Percentiles rank a stretch among this genome's conserved stretches.
phyloP scores from a whole-genome alignment of 2,113 vertebrate genomes.

The Ictalurus furcatus region DNA sequence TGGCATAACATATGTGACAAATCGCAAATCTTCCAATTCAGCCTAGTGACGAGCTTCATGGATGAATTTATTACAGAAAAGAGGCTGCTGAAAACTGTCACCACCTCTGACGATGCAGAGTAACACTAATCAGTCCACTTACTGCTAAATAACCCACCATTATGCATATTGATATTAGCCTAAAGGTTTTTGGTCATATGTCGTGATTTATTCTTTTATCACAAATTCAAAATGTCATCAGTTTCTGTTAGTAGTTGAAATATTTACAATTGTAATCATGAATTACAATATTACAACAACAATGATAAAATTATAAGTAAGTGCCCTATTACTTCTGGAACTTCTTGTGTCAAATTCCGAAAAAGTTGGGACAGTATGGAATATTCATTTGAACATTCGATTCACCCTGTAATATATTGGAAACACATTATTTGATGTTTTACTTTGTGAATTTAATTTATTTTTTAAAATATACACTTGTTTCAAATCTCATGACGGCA shows the following conservation, averaged over 20 bases:
- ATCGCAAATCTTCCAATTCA: background rate
- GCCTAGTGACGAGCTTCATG: background rate
- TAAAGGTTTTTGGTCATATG: background rate
- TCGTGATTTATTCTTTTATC: background rate
- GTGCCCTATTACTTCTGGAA: background rate
- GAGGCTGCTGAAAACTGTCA: background rate
- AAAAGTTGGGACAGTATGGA: no score
- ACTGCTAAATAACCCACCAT: background rate
- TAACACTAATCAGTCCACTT: background rate
- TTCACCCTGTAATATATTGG: no score
- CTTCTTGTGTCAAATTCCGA: background rate
- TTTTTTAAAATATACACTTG: no score
- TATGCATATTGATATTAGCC: background rate
- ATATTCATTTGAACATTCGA: no score
- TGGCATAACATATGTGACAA: background rate
- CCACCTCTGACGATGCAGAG: background rate
- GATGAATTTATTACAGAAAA: background rate
- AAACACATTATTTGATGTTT: no score
- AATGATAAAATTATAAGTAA: background rate
- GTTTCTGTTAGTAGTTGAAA: background rate
- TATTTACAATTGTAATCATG: background rate
- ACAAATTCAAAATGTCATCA: background rate
- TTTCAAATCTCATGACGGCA: no score
- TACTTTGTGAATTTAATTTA: no score
- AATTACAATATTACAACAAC: background rate